Evolutionary conservation across 2,113 vertebrate species (phyloP).

Genomic region (Morone saxatilis): DNA sequence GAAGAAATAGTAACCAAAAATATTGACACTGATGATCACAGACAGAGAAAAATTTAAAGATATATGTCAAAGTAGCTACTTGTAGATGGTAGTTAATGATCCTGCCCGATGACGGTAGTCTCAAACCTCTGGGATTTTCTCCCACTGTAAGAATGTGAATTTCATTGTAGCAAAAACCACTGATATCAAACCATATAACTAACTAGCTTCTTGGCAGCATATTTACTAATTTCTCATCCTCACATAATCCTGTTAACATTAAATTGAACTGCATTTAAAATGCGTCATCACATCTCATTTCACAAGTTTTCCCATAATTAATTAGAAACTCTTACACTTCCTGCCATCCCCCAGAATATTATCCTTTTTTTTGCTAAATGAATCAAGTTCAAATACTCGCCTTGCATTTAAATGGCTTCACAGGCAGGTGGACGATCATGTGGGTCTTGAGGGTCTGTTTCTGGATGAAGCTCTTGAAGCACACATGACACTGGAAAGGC

Average conservation of each 20-base stretch:
- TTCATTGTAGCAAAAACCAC: background rate
- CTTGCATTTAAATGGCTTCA: slow-evolving; percentile 99
- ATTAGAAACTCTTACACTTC: background rate
- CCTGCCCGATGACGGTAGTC: background rate
- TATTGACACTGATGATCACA: background rate
- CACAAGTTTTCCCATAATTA: background rate
- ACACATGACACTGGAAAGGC: slow-evolving; percentile 98
- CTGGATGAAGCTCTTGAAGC: slow-evolving; percentile 99
- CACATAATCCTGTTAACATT: slow-evolving; percentile 25
- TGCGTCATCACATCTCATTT: slow-evolving; percentile 7
- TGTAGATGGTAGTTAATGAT: background rate
- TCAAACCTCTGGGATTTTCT: slow-evolving; percentile 8
- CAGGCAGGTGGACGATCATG: slow-evolving; percentile 98
- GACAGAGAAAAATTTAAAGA: background rate
- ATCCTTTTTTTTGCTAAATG: background rate
- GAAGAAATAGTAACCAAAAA: background rate
- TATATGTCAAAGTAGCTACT: background rate
- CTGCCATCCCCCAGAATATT: background rate
- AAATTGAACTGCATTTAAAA: slow-evolving; percentile 8
- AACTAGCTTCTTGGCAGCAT: background rate
- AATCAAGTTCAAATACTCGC: slow-evolving; percentile 63
- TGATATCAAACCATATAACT: background rate
- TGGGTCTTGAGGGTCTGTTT: slow-evolving; percentile 99
- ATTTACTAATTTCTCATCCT: slow-evolving; percentile 8
- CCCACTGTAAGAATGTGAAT: background rate